Evolutionary conservation across 2,888 invertebrate genomes (phyloP).

Genomic region (Zygaena filipendulae): DNA sequence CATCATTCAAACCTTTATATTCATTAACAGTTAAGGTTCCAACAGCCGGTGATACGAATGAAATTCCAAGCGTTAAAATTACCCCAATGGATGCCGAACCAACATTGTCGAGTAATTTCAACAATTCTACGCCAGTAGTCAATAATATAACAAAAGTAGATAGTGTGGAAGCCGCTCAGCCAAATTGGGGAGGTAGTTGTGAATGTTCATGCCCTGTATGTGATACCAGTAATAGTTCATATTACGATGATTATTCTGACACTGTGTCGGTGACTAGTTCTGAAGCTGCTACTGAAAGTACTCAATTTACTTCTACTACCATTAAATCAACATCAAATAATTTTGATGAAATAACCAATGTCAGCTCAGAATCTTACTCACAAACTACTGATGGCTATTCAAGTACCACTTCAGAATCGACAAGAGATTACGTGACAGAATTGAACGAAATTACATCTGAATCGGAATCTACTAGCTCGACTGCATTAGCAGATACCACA

Average conservation of each 20-base stretch:
- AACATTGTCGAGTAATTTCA: constrained; percentile 48
- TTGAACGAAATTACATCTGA: constrained; percentile 12
- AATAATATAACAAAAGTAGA: constrained; percentile 27
- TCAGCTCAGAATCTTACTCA: too few species aligned
- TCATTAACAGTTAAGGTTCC: constrained; percentile 85
- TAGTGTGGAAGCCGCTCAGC: constrained; percentile 21
- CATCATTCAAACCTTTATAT: constrained; percentile 74
- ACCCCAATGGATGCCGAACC: constrained; percentile 54
- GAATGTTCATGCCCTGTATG: constrained; percentile 80
- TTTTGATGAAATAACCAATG: too few species aligned
- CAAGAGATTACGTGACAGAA: too few species aligned
- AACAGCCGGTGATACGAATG: constrained; percentile 63
- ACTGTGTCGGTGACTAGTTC: constrained; percentile 13
- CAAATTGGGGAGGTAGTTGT: constrained; percentile 72
- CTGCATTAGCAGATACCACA: constrained; percentile 9
- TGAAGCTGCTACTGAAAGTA: constrained; percentile 19
- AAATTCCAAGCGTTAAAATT: constrained; percentile 67
- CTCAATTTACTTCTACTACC: constrained; percentile 3
- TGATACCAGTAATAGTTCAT: constrained; percentile 40
- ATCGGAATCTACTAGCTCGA: constrained; percentile 18
- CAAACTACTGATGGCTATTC: too few species aligned
- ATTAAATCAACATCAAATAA: too few species aligned
- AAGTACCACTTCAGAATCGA: too few species aligned
- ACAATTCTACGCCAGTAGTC: constrained; percentile 43
- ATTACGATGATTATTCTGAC: constrained; percentile 46